A percentile compares a stretch with the other conserved stretches of the same genome.
Evolutionary conservation across 2,888 invertebrate genomes (phyloP).

Genomic region (Brenthis hecate): DNA sequence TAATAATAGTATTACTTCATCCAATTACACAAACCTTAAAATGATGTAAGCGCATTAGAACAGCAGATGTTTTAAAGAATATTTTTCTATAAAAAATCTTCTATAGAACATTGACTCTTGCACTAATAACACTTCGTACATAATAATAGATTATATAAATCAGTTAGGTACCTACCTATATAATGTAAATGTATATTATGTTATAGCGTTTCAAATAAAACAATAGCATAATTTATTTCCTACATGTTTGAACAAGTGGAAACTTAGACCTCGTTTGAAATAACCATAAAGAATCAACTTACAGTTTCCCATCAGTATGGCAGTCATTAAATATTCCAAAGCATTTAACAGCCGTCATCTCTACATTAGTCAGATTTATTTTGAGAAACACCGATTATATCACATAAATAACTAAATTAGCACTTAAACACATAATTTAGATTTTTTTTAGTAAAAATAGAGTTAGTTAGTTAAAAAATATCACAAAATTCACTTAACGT

Average conservation of each 20-base stretch:
- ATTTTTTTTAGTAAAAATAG: background rate
- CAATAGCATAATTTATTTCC: background rate
- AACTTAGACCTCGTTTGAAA: constrained; percentile 8
- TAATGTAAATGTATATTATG: background rate
- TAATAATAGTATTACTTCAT: constrained; percentile 6
- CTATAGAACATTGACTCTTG: background rate
- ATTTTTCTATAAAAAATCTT: background rate
- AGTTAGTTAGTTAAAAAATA: too few species aligned
- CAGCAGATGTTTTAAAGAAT: background rate
- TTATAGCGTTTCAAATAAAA: background rate
- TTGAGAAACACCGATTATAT: constrained; percentile 44
- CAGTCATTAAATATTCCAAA: constrained; percentile 64
- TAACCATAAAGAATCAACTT: constrained; percentile 47
- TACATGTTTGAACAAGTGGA: constrained; percentile 31
- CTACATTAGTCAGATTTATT: constrained; percentile 65
- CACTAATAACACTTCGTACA: background rate
- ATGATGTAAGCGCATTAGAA: constrained; percentile 4
- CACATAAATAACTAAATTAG: background rate
- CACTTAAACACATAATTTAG: background rate
- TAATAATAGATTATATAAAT: background rate
- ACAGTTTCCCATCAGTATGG: constrained; percentile 77
- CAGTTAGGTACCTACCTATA: background rate
- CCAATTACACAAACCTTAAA: background rate
- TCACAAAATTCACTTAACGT: constrained; percentile 5
- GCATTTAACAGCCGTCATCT: constrained; percentile 60